These are phyloP conservation scores for Capitulum mitella DNA, from an alignment of 2,888 invertebrate species.

Conservation along the genomic window DNA sequence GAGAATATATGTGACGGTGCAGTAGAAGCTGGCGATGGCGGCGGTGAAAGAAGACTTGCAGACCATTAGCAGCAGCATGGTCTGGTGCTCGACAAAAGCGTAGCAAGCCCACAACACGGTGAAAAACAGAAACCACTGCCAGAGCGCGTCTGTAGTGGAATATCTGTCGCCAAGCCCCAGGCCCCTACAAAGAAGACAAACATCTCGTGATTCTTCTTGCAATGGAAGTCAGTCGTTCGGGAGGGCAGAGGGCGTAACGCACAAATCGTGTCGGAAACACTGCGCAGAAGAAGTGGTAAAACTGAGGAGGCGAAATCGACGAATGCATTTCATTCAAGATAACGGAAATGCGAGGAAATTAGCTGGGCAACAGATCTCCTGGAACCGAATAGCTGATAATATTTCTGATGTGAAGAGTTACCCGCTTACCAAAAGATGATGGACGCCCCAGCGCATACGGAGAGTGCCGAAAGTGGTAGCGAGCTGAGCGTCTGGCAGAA, in stretches of 20 bases:
- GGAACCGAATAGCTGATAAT: too few relatives aligned
- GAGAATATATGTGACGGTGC: constrained; percentile 58
- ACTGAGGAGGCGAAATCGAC: too few relatives aligned
- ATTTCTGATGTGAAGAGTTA: too few relatives aligned
- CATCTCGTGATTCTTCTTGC: too few relatives aligned
- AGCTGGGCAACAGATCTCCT: too few relatives aligned
- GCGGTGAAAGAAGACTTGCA: constrained; percentile 70
- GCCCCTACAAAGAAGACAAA: constrained; percentile 47
- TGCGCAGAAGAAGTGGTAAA: too few relatives aligned
- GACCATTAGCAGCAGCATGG: constrained; percentile 70
- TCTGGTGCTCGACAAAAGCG: constrained; percentile 74
- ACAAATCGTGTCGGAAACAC: too few relatives aligned
- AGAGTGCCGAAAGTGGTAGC: constrained; percentile 71
- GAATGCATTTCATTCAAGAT: too few relatives aligned
- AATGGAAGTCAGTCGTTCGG: too few relatives aligned
- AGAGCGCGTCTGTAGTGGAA: constrained; percentile 28
- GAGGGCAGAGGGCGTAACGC: too few relatives aligned
- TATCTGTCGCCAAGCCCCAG: constrained; percentile 28
- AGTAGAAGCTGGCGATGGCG: constrained; percentile 67
- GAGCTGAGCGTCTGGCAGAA: constrained; percentile 72
- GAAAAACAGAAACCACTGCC: constrained; percentile 56
- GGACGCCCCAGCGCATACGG: constrained; percentile 56
- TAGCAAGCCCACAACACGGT: constrained; percentile 76
- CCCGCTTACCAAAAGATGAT: constrained; percentile 43
- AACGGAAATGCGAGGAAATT: too few relatives aligned